Base-by-base conservation (phyloP, 2,797 vertebrate genomes). In the Diplodus sargus region DNA sequence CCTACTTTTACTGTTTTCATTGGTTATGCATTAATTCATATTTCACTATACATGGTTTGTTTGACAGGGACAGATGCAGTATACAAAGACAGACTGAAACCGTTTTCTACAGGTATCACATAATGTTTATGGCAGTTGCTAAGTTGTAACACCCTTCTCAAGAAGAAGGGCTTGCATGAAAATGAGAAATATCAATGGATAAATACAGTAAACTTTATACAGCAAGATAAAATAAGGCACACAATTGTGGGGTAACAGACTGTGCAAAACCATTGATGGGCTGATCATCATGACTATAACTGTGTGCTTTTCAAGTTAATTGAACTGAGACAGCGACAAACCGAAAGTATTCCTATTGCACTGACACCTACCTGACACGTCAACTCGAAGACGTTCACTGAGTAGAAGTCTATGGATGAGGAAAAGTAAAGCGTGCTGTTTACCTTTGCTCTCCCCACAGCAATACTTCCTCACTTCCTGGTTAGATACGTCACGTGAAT, bases 401-500 rank as follows among this genome's bases (percentile, higher is more conserved):
- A 23, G 0, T 10, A 58, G 2, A 9, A 63, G 0, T 1, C 22
- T 22, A 15, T 17, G 1, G 49, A 3, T 39, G 12, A 43, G 47
- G 1, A 1, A 18, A 42, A 20, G 0, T 5, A 22, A 8, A 14
- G 11, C 20, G 15, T 0, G 12, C 25, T 25, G 28, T 0, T 5
- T 49, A 16, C 13, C 22, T 65, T 49, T 51, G 5, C 2, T n/a
- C 22, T 22, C 0, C 11, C 4, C 11, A 42, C 23, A 9, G 11
- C 11, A 30, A 0, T 49, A 85, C 87, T 89, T 87, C 89, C 87
- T 81, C 70, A 14, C 1, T 47, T 17, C 15, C 11, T 17, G 3
- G 15, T 47, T 47, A 4, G 2, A 16, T 16, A 39, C 39, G 39
- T 39, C 39, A 39, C 39, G 39, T 11, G 10, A 39, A 11, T 1